phyloP scores from a whole-genome alignment of 2,797 vertebrate genomes.

The Argya squamiceps region DNA sequence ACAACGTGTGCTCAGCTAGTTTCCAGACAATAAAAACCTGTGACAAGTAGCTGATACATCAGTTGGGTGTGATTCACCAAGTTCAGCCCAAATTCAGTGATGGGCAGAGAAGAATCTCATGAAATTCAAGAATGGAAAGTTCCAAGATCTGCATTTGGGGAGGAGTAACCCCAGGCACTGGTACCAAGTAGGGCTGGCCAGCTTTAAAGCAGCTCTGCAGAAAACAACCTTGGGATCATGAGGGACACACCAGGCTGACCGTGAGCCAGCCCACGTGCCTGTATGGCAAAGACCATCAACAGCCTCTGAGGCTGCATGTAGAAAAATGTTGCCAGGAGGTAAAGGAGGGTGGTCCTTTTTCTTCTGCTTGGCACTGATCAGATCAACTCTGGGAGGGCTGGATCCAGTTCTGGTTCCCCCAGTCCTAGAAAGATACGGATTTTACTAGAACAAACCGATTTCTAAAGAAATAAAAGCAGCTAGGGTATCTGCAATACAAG shows the following conservation, averaged over 20 bases:
- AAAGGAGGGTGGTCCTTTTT: not conserved
- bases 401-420: not conserved
- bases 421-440: not conserved
- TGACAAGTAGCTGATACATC: not conserved
- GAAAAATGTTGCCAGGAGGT: not conserved
- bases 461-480: not conserved
- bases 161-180: not conserved
- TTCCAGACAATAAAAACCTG: not conserved
- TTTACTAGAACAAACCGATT: not conserved
- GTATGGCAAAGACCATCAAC: not conserved
- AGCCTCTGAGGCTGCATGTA: not conserved
- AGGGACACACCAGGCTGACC: not conserved
- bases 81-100: not conserved
- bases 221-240: not conserved
- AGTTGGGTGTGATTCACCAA: too few relatives aligned
- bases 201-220: not conserved
- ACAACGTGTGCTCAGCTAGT: not conserved
- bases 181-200: accelerated
- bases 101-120: not conserved
- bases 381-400: not conserved
- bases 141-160: not conserved
- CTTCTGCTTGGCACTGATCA: not conserved
- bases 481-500: not conserved
- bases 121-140: not conserved
- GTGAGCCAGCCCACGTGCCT: accelerated